These are phyloP conservation scores for Parnassius smintheus DNA, from an alignment of 2,888 invertebrate genomes.

Conservation along the genomic window DNA sequence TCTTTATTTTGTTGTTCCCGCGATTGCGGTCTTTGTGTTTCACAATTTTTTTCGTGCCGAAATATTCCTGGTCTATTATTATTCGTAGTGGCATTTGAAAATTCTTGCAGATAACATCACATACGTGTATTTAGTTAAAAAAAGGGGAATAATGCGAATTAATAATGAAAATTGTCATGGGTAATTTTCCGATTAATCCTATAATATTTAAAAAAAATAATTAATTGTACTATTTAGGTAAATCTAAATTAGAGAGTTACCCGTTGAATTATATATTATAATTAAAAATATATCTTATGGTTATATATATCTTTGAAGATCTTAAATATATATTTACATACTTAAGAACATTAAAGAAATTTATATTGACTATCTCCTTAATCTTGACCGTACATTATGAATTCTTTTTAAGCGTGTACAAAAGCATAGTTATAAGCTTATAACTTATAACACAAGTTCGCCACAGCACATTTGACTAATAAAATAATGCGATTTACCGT, in stretches of 20 bases:
- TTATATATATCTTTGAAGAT: too few relatives aligned
- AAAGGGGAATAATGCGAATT: slow-evolving; percentile 7
- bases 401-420: not conserved
- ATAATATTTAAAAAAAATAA: too few relatives aligned
- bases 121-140: slow-evolving; percentile 12
- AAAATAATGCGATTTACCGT: slow-evolving; percentile 64
- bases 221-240: too few relatives aligned
- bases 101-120: slow-evolving; percentile 17
- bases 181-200: too few relatives aligned
- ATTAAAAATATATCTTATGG: too few relatives aligned
- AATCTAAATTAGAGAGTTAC: too few relatives aligned
- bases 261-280: too few relatives aligned
- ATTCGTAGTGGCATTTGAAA: slow-evolving; percentile 18
- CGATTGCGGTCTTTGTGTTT: slow-evolving; percentile 39
- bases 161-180: not conserved
- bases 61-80: slow-evolving; percentile 26
- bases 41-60: slow-evolving; percentile 34
- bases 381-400: not conserved
- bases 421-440: slow-evolving; percentile 14
- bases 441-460: slow-evolving; percentile 22
- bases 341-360: too few relatives aligned
- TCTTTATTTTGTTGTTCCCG: slow-evolving; percentile 56
- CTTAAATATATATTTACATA: too few relatives aligned
- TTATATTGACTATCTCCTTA: too few relatives aligned
- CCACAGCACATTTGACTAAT: slow-evolving; percentile 46